Evolutionary conservation across 2,888 invertebrate species (phyloP).

Genomic region (Cylindroiulus punctatus): DNA sequence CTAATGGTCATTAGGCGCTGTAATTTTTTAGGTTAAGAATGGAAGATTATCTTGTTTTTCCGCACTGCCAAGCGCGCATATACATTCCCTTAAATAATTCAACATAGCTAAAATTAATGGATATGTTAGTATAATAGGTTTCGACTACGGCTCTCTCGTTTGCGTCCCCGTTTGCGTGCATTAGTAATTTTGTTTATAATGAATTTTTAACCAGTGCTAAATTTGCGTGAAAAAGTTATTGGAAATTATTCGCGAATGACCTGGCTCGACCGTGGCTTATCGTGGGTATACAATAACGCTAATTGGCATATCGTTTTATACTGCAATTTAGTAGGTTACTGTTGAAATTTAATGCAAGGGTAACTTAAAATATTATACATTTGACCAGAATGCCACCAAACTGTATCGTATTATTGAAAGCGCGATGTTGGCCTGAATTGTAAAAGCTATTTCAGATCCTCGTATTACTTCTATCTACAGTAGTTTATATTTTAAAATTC

Average conservation of each 20-base stretch:
- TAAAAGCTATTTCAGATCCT: too few relatives aligned
- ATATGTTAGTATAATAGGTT: constrained; percentile 3
- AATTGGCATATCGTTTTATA: not conserved
- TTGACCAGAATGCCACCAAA: not conserved
- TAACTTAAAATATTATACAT: not conserved
- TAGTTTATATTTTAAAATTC: too few relatives aligned
- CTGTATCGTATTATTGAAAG: not conserved
- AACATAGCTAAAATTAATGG: not conserved
- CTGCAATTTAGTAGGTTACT: constrained; percentile 1
- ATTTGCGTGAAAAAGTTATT: constrained; percentile 25
- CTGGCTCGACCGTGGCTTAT: not conserved
- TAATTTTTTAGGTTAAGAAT: not conserved
- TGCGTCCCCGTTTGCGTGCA: not conserved
- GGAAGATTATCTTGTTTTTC: constrained; percentile 43
- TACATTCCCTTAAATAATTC: constrained; percentile 14
- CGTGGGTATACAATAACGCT: not conserved
- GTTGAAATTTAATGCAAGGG: not conserved
- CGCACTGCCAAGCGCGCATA: not conserved
- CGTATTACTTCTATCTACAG: too few relatives aligned
- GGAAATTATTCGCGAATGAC: not conserved
- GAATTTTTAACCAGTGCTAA: not conserved
- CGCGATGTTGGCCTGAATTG: too few relatives aligned
- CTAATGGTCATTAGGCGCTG: constrained; percentile 12
- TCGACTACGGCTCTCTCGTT: not conserved
- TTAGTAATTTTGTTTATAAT: not conserved